phyloP scores from a whole-genome alignment of 1,140 invertebrate species.

The Vollenhovia emeryi region DNA sequence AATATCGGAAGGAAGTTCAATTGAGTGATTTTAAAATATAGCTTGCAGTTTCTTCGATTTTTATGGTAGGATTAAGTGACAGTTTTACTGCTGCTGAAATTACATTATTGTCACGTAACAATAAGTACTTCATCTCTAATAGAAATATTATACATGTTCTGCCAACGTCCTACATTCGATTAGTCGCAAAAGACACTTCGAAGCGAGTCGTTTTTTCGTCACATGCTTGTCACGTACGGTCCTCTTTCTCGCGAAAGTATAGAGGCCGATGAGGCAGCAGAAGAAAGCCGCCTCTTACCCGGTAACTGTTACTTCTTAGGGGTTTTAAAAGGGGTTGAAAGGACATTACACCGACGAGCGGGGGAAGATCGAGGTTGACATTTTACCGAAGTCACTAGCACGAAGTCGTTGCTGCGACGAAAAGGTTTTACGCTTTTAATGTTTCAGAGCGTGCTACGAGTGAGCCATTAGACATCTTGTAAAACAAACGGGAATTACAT shows the following conservation, averaged over 20 bases:
- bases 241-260: conserved; percentile 60
- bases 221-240: conserved; percentile 64
- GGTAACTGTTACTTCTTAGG: conserved; percentile 71
- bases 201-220: conserved; percentile 33
- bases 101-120: neutral
- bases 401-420: conserved; percentile 43
- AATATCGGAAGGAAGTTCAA: neutral
- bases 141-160: neutral
- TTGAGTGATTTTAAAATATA: neutral
- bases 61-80: neutral
- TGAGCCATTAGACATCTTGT: conserved; percentile 43
- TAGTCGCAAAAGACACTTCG: conserved; percentile 21
- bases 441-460: conserved; percentile 39
- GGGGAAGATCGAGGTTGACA: conserved; percentile 53
- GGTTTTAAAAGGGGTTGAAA: conserved; percentile 71
- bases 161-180: neutral
- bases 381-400: conserved; percentile 52
- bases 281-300: conserved; percentile 64
- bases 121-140: neutral
- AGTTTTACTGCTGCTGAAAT: neutral
- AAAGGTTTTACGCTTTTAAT: conserved; percentile 57
- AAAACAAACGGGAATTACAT: conserved; percentile 49
- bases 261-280: conserved; percentile 61
- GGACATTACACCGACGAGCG: conserved; percentile 61
- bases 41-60: neutral